Conservation (phyloP, 92 coral and sea anemone genomes). For the Epizoanthus rinbou region DNA sequence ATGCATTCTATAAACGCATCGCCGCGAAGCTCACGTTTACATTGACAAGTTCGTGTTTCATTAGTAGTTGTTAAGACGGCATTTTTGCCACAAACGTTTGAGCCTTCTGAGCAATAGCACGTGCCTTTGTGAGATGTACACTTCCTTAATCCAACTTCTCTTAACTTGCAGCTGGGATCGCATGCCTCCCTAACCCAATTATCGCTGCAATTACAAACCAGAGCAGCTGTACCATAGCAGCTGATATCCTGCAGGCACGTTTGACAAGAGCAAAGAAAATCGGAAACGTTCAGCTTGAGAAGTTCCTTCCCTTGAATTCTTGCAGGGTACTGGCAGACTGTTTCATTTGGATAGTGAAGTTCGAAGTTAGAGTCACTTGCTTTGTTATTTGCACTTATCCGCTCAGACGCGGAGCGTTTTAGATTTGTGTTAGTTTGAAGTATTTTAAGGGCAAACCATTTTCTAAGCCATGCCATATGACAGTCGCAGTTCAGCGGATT, state of each 20-base stretch:
- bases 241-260: slow-evolving; percentile 42
- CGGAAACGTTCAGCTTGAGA: slow-evolving; percentile 34
- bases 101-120: slow-evolving; percentile 9
- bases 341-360: background rate
- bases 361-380: background rate
- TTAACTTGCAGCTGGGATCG: slow-evolving; percentile 42
- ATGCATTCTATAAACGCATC: slow-evolving; percentile 2
- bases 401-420: no score
- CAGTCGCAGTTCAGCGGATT: slow-evolving; percentile 80
- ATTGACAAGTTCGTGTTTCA: background rate
- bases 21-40: background rate
- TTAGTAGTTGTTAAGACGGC: background rate
- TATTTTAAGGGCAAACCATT: slow-evolving; percentile 23
- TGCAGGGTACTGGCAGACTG: slow-evolving; percentile 33
- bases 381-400: background rate
- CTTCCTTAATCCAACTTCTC: background rate
- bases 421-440: background rate
- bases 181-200: slow-evolving; percentile 46
- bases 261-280: slow-evolving; percentile 66
- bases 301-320: slow-evolving; percentile 41
- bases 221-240: slow-evolving; percentile 34
- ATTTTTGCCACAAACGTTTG: background rate
- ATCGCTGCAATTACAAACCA: slow-evolving; percentile 48
- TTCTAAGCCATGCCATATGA: slow-evolving; percentile 54
- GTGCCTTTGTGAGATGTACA: background rate